Base-by-base conservation (phyloP, 2,888 invertebrate genomes). In the Tricholauxania praeusta region DNA sequence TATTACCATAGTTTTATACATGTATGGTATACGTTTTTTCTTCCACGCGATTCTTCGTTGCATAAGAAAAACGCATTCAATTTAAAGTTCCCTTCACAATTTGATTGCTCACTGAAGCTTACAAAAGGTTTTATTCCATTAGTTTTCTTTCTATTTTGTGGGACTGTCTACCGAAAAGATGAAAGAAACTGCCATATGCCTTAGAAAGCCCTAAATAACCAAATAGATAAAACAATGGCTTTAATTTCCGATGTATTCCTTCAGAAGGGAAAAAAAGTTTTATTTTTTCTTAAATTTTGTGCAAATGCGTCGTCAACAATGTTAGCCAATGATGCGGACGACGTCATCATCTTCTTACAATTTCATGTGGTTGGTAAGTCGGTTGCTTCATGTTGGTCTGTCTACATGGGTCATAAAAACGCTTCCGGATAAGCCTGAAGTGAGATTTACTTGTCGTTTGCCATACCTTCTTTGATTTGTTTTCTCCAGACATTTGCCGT, bases 361-460 rank as follows among this genome's bases (percentile, higher is more conserved):
- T 39, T 39, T 39, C 39, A 39, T 39, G 10, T 39, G 39, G 39
- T 39, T 39, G 39, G 7, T 10, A 39, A 39, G 39, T 39, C 39
- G 39, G 10, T 39, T 39, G 47, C 68, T 70, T 71, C 60, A 66
- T 65, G 47, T 69, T 59, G 53, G 51, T 39, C 60, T 60, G 59
- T 60, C 53, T 47, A 83, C 79, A 79, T 82, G 81, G 83, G 79
- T 81, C 82, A 83, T 83, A 83, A 83, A 83, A 83, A 80, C 81
- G 82, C 82, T 82, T 82, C 81, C 82, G 84, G 82, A 78, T 81
- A 80, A 81, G 83, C 84, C 82, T 80, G 79, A 82, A 82, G 84
- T 80, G 73, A 81, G 84, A 84, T 84, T 84, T 84, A 84, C 84
- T 82, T 84, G 84, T 84, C 84, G 83, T 84, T 84, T 83, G 80